Base-by-base conservation (phyloP, 2,888 invertebrate species). In the Amphipyra berbera region DNA sequence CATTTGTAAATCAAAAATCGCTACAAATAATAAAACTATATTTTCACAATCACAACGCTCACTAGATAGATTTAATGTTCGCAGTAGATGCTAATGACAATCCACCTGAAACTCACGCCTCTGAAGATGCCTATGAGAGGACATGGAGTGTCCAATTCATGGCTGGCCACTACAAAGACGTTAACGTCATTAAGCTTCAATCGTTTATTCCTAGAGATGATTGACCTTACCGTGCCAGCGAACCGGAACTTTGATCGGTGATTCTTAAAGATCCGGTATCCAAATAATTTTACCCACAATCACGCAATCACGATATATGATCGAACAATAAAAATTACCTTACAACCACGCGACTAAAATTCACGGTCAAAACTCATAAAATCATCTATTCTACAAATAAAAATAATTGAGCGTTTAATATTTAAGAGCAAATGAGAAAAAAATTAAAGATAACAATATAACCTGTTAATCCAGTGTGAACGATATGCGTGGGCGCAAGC, bases 401-500 rank as follows among this genome's bases (percentile, higher is more conserved):
- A 78, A 65, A 78, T 78, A 81, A 79, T 75, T 79, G 76, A 73
- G 42, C 70, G 57, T 79, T 80, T 78, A 78, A 79, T 63, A 67
- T 73, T 68, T 71, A 68, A 78, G 72, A 75, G 56, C 53, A 75
- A 79, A 73, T 61, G 64, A 61, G 62, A 70, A 76, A 78, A 76
- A 76, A 73, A 68, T 4, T 46, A 55, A 62, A 71, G 68, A 61
- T 68, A 77, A 78, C 73, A 77, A 82, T 77, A 76, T 77, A 82
- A 82, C 81, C 81, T 78, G 81, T 82, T 82, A 69, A 82, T 82
- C 81, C 82, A 83, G 76, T 82, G 86, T 85, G 85, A 82, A 87
- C 81, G 81, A 76, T 71, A 76, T 55, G 86, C 85, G 90, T 90
- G 87, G 92, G 92, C 82, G 92, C 84, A 79, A 68, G 83, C 66